Evolutionary conservation across 2,888 invertebrate genomes (phyloP).

Genomic region (Drosophila trichaetosa): DNA sequence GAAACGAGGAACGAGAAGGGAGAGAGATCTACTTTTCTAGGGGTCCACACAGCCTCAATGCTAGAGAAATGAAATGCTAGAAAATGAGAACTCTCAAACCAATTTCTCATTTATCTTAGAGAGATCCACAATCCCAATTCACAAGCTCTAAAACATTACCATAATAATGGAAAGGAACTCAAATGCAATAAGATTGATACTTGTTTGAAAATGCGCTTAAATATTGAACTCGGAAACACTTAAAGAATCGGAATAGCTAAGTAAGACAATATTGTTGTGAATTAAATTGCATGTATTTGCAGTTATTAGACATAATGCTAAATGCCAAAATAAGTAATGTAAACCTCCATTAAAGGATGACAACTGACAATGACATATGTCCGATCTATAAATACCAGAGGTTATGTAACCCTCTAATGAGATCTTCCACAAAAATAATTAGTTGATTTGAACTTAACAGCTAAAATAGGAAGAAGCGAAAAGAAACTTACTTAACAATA

Average conservation of each 20-base stretch:
- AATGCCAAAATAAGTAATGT: neutral
- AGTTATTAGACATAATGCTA: neutral
- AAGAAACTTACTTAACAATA: no score
- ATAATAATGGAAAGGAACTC: neutral
- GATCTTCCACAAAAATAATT: neutral
- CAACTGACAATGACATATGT: neutral
- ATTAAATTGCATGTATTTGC: neutral
- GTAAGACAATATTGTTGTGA: neutral
- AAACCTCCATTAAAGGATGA: neutral
- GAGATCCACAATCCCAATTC: neutral
- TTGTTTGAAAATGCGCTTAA: neutral
- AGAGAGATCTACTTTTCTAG: neutral
- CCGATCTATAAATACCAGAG: fast-evolving
- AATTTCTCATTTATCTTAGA: neutral
- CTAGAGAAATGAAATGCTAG: neutral
- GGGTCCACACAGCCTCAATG: neutral
- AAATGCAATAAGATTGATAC: neutral
- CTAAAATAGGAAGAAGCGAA: fast-evolving
- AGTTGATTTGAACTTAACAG: neutral
- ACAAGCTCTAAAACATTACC: neutral
- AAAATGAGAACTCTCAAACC: neutral
- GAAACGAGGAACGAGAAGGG: fast-evolving
- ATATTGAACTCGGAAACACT: neutral
- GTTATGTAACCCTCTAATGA: neutral
- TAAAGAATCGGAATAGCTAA: neutral